Conservation (phyloP, 2,797 vertebrate genomes). For the Picus viridis region DNA sequence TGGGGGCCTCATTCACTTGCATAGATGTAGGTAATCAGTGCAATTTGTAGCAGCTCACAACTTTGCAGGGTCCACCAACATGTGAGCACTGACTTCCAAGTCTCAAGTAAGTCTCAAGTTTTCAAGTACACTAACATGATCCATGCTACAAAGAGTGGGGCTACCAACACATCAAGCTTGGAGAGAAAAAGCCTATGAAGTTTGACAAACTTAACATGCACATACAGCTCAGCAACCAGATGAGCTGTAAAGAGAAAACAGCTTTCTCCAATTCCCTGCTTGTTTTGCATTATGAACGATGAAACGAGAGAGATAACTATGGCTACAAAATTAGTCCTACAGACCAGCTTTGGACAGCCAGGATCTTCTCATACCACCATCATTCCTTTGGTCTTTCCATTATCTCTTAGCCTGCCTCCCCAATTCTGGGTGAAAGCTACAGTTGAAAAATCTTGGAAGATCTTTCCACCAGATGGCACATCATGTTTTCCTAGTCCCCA, state of each 20-base stretch:
- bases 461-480: neutral
- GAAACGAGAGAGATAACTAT: neutral
- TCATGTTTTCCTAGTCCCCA: rapidly evolving
- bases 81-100: neutral
- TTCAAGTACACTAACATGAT: neutral
- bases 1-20: neutral
- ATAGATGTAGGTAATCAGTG: neutral
- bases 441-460: neutral
- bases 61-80: neutral
- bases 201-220: too few species aligned
- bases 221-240: neutral
- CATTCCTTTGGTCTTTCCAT: neutral
- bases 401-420: neutral
- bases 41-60: rapidly evolving
- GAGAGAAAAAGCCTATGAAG: neutral
- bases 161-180: neutral
- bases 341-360: neutral
- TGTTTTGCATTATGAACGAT: neutral
- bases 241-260: neutral
- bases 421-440: neutral
- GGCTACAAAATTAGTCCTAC: neutral
- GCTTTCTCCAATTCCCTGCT: neutral
- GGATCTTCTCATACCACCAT: neutral
- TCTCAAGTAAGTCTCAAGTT: neutral
- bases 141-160: neutral